Conservation (phyloP, 2,888 invertebrate genomes). For the Neoitamus cyanurus region DNA sequence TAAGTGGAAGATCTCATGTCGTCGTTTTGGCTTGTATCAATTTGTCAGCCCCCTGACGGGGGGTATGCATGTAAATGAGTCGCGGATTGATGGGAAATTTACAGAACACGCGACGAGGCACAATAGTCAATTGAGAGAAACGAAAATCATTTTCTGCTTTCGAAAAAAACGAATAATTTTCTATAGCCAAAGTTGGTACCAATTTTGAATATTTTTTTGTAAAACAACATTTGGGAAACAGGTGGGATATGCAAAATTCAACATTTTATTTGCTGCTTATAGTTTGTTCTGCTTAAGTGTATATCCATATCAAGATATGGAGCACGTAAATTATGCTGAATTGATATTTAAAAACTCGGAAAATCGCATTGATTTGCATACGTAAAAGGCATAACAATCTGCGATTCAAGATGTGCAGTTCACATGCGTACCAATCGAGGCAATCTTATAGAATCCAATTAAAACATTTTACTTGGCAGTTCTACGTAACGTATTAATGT, state of each 20-base stretch:
- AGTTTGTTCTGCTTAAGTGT: background rate
- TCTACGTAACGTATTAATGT: too few species aligned
- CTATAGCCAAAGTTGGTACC: too few species aligned
- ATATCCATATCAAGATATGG: background rate
- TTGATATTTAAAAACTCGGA: too few species aligned
- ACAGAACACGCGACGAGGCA: background rate
- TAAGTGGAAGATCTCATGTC: conserved; percentile 7
- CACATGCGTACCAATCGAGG: too few species aligned
- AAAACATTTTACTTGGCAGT: too few species aligned
- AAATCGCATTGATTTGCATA: background rate
- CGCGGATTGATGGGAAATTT: background rate
- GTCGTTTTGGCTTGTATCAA: background rate
- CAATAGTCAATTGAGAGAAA: too few species aligned
- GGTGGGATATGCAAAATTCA: background rate
- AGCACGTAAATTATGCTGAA: background rate
- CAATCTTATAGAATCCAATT: too few species aligned
- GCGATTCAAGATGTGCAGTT: too few species aligned
- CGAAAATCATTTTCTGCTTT: too few species aligned
- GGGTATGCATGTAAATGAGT: background rate
- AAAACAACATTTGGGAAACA: too few species aligned
- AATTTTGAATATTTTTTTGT: too few species aligned
- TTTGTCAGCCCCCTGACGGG: background rate
- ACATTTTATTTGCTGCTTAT: background rate
- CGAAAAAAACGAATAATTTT: background rate
- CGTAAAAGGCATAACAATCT: too few species aligned